Conservation (phyloP, 2,797 vertebrate species). For the Sitta carolinensis region DNA sequence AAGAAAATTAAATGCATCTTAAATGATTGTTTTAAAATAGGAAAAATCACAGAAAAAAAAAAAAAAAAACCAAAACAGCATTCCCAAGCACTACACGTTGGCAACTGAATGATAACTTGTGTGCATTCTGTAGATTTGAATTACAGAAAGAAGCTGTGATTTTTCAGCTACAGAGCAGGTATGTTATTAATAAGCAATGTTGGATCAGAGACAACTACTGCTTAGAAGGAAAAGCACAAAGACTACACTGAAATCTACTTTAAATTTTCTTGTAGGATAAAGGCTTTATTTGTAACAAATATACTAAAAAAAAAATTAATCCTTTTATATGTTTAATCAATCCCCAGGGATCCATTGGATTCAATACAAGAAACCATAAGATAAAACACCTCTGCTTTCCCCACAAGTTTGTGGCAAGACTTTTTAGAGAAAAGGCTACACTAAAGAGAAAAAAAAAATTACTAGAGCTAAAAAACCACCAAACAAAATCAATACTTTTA, state of each 20-base stretch:
- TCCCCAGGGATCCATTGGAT: not conserved
- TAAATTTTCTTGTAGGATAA: not conserved
- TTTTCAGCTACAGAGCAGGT: not conserved
- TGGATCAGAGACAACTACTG: not conserved
- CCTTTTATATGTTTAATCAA: not conserved
- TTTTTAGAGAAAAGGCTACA: not conserved
- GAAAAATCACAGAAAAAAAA: not conserved
- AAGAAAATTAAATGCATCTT: not conserved
- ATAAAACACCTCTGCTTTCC: not conserved
- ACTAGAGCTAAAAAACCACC: not conserved
- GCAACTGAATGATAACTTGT: not conserved
- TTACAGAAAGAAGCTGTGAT: not conserved
- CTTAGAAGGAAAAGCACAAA: not conserved
- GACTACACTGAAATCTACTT: not conserved
- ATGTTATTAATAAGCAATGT: not conserved
- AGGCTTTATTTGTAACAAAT: not conserved
- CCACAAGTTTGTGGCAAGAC: not conserved
- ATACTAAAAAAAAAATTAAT: not conserved
- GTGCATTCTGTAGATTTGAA: not conserved
- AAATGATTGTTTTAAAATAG: not conserved
- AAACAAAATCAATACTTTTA: constrained; percentile 3
- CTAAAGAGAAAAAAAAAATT: not conserved
- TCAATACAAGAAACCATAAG: not conserved
- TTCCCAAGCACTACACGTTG: not conserved
- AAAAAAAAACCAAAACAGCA: not conserved